Conservation (phyloP, 2,113 vertebrate genomes). For the Mellivora capensis region DNA sequence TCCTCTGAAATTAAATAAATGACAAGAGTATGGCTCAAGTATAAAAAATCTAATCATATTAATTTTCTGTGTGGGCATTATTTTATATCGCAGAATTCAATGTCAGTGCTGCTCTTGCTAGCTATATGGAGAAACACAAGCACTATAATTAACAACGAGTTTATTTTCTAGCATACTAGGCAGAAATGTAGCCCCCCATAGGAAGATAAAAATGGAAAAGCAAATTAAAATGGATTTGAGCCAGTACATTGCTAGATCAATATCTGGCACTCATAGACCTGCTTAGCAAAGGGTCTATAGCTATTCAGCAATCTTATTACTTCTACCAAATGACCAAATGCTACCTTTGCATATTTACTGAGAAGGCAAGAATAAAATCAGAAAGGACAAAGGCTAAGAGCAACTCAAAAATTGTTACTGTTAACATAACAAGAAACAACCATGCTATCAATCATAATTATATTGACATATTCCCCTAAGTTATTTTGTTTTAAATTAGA, state of each 20-base stretch:
- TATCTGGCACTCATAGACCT: conserved; percentile 48
- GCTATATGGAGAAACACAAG: conserved; percentile 56
- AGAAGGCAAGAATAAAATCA: conserved; percentile 18
- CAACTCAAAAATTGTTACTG: background rate
- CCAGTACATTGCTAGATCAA: conserved; percentile 58
- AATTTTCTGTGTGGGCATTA: conserved; percentile 45
- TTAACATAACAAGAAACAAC: background rate
- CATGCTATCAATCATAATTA: background rate
- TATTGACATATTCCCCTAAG: background rate
- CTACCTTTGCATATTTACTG: background rate
- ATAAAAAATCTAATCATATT: conserved; percentile 39
- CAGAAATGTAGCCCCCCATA: conserved; percentile 60
- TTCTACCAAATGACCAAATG: background rate
- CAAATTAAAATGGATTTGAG: conserved; percentile 74
- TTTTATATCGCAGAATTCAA: conserved; percentile 30
- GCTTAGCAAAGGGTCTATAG: conserved; percentile 50
- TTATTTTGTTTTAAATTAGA: background rate
- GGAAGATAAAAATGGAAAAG: conserved; percentile 70
- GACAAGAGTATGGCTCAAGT: background rate
- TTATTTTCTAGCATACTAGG: conserved; percentile 66
- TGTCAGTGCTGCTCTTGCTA: conserved; percentile 50
- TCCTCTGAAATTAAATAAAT: background rate
- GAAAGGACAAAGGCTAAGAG: background rate
- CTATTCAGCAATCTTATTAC: conserved; percentile 43
- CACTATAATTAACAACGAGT: conserved; percentile 61